These are phyloP conservation scores for Drosophila robusta DNA, from an alignment of 2,888 invertebrate genomes.

Conservation along the genomic window DNA sequence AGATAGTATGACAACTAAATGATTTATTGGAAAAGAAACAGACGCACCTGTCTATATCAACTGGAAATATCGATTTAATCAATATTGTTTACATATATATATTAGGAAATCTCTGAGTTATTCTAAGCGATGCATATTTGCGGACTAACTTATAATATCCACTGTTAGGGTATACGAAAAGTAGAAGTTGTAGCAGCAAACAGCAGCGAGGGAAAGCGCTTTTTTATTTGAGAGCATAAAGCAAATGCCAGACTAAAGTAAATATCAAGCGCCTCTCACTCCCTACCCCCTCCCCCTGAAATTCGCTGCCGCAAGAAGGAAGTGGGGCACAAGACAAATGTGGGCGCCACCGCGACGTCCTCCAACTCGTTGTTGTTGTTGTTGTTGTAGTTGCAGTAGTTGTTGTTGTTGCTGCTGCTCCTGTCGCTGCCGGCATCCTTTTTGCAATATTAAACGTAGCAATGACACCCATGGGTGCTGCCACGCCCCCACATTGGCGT, in stretches of 20 bases:
- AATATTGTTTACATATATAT: no score
- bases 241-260: constrained; percentile 76
- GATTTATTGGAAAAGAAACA: no score
- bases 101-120: no score
- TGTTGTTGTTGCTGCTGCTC: constrained; percentile 36
- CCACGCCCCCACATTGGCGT: constrained; percentile 56
- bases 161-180: background rate
- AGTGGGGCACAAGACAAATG: constrained; percentile 74
- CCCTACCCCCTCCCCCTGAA: background rate
- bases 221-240: constrained; percentile 69
- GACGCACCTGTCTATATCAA: no score
- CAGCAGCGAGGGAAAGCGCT: constrained; percentile 49
- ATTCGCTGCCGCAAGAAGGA: constrained; percentile 11
- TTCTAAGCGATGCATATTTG: background rate
- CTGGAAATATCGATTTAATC: no score
- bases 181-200: constrained; percentile 13
- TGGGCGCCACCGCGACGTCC: constrained; percentile 73
- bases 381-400: background rate
- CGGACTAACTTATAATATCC: background rate
- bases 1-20: no score
- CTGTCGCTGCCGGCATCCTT: constrained; percentile 74
- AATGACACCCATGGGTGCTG: constrained; percentile 77
- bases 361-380: background rate
- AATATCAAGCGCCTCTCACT: constrained; percentile 50
- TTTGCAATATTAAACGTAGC: constrained; percentile 81